Percentiles rank a stretch among this genome's conserved stretches.
Conservation (phyloP, 2,888 invertebrate genomes). For the Thera obeliscata region DNA sequence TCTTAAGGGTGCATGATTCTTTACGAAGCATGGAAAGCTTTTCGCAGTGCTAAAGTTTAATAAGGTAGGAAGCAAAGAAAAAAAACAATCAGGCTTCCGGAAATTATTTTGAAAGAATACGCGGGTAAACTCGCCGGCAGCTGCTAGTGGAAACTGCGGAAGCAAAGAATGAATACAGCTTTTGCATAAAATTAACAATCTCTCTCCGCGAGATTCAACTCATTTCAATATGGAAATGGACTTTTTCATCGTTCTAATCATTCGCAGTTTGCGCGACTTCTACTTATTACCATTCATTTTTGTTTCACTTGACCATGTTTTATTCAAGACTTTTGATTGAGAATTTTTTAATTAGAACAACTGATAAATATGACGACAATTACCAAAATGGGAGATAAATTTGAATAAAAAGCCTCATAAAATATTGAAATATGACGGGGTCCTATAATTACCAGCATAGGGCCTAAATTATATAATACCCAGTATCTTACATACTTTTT, state of each 20-base stretch:
- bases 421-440: no score
- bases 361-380: no score
- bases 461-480: no score
- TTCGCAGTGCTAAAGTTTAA: no score
- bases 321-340: background rate
- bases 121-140: background rate
- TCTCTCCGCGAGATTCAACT: constrained; percentile 35
- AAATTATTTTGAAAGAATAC: background rate
- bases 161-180: constrained; percentile 29
- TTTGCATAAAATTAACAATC: constrained; percentile 42
- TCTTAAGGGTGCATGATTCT: background rate
- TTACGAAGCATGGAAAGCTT: background rate
- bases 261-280: constrained; percentile 32
- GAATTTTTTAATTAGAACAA: background rate
- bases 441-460: no score
- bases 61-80: no score
- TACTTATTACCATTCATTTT: constrained; percentile 24
- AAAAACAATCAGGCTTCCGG: no score
- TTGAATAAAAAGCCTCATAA: no score
- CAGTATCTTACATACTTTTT: no score
- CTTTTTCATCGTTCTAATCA: constrained; percentile 38
- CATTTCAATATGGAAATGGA: constrained; percentile 43
- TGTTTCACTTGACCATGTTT: constrained; percentile 12
- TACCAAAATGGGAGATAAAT: no score
- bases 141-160: background rate